Conservation (phyloP, 2,888 invertebrate genomes). For the Trichogramma evanescens region DNA sequence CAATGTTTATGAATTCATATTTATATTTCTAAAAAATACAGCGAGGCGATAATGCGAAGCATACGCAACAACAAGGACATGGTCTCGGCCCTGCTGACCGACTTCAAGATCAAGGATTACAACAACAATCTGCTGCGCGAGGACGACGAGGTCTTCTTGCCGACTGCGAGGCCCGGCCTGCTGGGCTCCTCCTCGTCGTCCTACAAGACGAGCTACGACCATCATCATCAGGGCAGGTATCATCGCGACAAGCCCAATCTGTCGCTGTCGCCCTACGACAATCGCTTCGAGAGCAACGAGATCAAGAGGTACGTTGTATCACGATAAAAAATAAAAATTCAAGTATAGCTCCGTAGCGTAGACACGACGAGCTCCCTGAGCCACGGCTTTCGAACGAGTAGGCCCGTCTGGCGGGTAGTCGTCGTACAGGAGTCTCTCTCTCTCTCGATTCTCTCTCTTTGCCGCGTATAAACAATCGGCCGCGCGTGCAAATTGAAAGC, state of each 20-base stretch:
- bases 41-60: conserved; percentile 63
- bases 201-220: conserved; percentile 25
- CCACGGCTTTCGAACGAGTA: no score
- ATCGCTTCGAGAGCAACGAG: conserved; percentile 38
- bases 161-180: not conserved
- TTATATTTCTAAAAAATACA: conserved; percentile 31
- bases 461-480: no score
- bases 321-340: not conserved
- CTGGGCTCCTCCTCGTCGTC: not conserved
- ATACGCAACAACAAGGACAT: conserved; percentile 63
- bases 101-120: conserved; percentile 55
- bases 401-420: no score
- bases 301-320: conserved; percentile 37
- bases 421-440: no score
- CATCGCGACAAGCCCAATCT: conserved; percentile 7
- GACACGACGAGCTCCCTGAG: no score
- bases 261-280: conserved; percentile 25
- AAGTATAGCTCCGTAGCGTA: no score
- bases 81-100: conserved; percentile 63
- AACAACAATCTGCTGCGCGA: conserved; percentile 30
- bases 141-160: conserved; percentile 1
- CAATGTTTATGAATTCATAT: no score
- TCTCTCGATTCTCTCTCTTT: no score
- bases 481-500: no score
- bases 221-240: conserved; percentile 19